Base-by-base conservation (phyloP, 2,888 invertebrate species). In the Acleris cristana region DNA sequence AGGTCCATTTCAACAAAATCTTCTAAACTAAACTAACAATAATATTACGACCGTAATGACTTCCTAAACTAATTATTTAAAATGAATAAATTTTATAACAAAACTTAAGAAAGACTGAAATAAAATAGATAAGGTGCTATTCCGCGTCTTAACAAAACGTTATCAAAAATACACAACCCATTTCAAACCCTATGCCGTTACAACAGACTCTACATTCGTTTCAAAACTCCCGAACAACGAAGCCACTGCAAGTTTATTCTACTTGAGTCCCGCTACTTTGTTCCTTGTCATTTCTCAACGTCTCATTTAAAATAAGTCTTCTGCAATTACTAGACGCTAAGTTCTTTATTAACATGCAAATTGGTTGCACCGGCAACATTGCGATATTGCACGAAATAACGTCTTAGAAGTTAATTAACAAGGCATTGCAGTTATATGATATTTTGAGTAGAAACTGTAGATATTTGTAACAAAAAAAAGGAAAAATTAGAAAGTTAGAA, bases 291-390 rank as follows among this genome's bases (percentile, higher is more conserved):
- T 69, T 69, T 69, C 70, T 52, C 67, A 57, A 57, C 63, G 64
- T 57, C 69, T 62, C 67, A 61, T 70, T 70, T 70, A 67, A 67
- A 67, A 67, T 70, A 70, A 67, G 67, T 70, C 70, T 60, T 66
- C 55, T 60, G 61, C 67, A 70, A 70, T 70, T 70, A 70, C 67
- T 63, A 69, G 69, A 66, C 67, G 67, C 67, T 67, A 70, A 60
- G 67, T 64, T 69, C 67, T 64, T 68, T 65, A 70, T 70, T 70
- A 70, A 68, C 64, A 70, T 68, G 70, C 65, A 68, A 70, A 70
- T 70, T 70, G 58, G 62, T 61, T 65, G 68, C 60, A 55, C 45
- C 60, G 34, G 23, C 26, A 62, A 64, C 64, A 67, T 68, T 61
- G 54, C 57, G 67, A 70, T 67, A 62, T 68, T 68, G 21, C 45